These are phyloP conservation scores for Hypena proboscidalis DNA, from an alignment of 2,888 invertebrate genomes.

Conservation along the genomic window DNA sequence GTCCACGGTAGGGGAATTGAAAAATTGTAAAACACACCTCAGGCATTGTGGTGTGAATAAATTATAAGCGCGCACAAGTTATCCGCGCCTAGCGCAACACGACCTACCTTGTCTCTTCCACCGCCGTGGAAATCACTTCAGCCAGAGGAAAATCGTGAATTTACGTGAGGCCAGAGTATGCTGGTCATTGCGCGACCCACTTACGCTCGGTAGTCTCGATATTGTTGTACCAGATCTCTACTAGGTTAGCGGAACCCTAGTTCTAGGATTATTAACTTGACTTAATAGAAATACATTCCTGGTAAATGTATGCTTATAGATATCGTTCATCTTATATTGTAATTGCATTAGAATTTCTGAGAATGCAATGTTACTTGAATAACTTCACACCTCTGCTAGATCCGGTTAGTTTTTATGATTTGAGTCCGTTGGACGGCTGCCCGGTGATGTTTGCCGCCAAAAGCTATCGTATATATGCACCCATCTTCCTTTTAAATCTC, in stretches of 20 bases:
- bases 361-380: background rate
- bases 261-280: constrained; percentile 66
- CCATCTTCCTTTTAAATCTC: constrained; percentile 3
- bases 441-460: constrained; percentile 16
- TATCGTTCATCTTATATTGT: constrained; percentile 4
- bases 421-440: constrained; percentile 17
- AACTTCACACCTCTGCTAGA: background rate
- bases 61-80: constrained; percentile 74
- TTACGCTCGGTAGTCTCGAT: constrained; percentile 70
- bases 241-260: constrained; percentile 62
- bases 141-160: constrained; percentile 52
- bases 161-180: constrained; percentile 53
- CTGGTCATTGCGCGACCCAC: constrained; percentile 69
- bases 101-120: constrained; percentile 54
- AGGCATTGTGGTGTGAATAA: constrained; percentile 78
- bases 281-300: constrained; percentile 48
- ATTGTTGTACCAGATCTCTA: constrained; percentile 74
- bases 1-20: constrained; percentile 57
- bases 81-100: constrained; percentile 50
- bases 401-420: background rate
- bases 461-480: constrained; percentile 15
- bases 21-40: constrained; percentile 70
- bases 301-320: constrained; percentile 15
- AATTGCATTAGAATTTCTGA: background rate
- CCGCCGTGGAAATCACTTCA: constrained; percentile 40